phyloP scores from a whole-genome alignment of 2,797 vertebrate species.

The Acanthurus leucopareius region DNA sequence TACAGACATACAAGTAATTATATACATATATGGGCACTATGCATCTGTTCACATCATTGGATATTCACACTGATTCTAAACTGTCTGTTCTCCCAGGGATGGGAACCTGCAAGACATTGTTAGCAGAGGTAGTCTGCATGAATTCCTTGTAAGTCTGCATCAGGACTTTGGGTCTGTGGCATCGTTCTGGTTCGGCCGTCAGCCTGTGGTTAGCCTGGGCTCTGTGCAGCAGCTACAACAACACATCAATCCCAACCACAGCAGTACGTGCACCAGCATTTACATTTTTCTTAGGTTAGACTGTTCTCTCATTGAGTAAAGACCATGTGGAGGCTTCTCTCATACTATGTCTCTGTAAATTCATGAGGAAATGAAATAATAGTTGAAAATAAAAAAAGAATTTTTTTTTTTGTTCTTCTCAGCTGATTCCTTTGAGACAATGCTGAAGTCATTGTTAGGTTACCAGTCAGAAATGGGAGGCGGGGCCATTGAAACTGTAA shows the following conservation, averaged over 20 bases:
- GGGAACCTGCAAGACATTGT: conserved; percentile 97
- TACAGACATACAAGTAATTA: not conserved
- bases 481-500: conserved; percentile 83
- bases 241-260: conserved; percentile 94
- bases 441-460: conserved; percentile 95
- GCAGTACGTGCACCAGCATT: conserved; percentile 83
- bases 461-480: conserved; percentile 89
- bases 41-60: too few relatives aligned
- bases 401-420: conserved; percentile 27
- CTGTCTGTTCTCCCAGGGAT: conserved; percentile 84
- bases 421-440: conserved; percentile 97
- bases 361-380: not conserved
- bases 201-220: conserved; percentile 94
- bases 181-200: conserved; percentile 96
- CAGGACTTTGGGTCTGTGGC: conserved; percentile 92
- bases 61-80: not conserved
- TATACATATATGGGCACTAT: not conserved
- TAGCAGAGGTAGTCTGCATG: conserved; percentile 91
- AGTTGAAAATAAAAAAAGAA: not conserved
- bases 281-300: not conserved
- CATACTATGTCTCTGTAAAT: not conserved
- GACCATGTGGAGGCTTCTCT: not conserved
- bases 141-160: conserved; percentile 94
- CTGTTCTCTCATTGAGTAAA: not conserved
- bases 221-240: conserved; percentile 89